Conservation (phyloP, 2,888 invertebrate species). For the Pseudococcus longispinus region DNA sequence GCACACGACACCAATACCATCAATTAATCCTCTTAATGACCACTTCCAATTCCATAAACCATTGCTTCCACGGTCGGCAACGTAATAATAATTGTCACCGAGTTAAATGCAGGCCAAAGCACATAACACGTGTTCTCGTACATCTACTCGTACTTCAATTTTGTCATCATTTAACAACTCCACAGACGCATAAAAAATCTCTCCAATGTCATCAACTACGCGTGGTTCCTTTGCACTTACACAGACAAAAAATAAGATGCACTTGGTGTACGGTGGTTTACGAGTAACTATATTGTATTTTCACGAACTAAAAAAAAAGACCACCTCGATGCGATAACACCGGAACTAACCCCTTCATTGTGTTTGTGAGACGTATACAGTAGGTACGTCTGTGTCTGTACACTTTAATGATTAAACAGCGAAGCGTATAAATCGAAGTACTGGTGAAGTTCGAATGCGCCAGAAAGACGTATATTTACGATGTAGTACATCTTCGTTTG, state of each 20-base stretch:
- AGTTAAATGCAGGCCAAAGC: neutral
- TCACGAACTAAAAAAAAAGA: neutral
- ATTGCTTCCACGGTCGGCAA: neutral
- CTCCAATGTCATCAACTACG: neutral
- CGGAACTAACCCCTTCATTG: neutral
- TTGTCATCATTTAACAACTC: neutral
- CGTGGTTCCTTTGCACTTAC: neutral
- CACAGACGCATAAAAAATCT: neutral
- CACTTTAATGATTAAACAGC: neutral
- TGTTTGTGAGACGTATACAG: neutral
- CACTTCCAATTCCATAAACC: neutral
- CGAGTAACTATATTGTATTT: neutral
- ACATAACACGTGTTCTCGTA: neutral
- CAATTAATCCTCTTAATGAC: neutral
- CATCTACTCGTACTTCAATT: neutral
- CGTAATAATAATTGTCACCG: neutral
- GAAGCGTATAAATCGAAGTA: neutral
- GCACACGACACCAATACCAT: neutral
- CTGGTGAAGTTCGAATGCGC: neutral
- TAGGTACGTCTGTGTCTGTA: neutral
- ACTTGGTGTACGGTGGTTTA: neutral
- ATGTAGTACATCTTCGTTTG: neutral
- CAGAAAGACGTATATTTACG: neutral
- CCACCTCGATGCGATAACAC: conserved; percentile 15
- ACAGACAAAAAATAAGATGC: neutral